Conservation (phyloP, 2,113 vertebrate genomes). For the Hemiscyllium ocellatum region DNA sequence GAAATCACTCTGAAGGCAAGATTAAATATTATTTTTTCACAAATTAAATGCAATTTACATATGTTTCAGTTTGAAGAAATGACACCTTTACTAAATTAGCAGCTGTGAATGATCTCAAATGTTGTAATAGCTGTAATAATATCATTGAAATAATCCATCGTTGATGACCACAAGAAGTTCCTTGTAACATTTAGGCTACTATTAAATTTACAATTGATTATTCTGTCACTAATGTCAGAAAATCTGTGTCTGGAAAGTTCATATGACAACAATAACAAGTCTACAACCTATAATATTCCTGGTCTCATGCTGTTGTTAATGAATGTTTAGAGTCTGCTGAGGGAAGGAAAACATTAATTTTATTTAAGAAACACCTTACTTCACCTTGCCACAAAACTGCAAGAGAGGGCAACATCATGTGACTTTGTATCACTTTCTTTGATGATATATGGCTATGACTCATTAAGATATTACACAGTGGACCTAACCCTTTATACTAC, state of each 20-base stretch:
- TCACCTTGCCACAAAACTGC: too few relatives aligned
- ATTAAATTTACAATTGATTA: not conserved
- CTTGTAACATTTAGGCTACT: not conserved
- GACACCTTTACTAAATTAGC: not conserved
- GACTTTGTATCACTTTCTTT: too few relatives aligned
- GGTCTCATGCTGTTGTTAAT: too few relatives aligned
- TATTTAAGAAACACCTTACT: too few relatives aligned
- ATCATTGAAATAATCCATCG: not conserved
- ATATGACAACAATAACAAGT: not conserved
- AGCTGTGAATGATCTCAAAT: not conserved
- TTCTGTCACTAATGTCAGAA: not conserved
- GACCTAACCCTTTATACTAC: too few relatives aligned
- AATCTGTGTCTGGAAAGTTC: not conserved
- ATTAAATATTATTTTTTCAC: not conserved
- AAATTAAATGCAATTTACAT: not conserved
- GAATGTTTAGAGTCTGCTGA: too few relatives aligned
- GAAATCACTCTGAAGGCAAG: not conserved
- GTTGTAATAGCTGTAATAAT: not conserved
- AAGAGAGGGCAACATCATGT: too few relatives aligned
- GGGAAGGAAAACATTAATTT: too few relatives aligned
- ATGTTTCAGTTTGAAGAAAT: not conserved
- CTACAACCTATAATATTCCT: not conserved
- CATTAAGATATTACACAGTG: too few relatives aligned
- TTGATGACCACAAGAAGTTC: not conserved
- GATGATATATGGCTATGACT: too few relatives aligned